These are phyloP conservation scores for Ametastegia equiseti DNA, from an alignment of 2,888 invertebrate species.

Conservation along the genomic window DNA sequence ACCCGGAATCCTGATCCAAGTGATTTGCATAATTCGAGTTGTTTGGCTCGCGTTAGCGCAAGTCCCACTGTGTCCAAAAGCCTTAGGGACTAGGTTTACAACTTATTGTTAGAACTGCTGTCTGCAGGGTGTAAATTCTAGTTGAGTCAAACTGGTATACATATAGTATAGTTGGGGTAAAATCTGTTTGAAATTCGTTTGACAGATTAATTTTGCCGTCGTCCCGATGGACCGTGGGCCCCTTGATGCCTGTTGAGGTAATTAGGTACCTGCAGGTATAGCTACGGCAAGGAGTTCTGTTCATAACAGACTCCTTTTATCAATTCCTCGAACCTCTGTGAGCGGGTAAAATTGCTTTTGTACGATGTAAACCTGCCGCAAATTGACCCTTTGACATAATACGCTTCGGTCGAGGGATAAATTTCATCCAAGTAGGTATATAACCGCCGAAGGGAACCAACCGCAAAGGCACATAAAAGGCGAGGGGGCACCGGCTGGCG, in stretches of 20 bases:
- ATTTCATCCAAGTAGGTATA: slow-evolving; percentile 15
- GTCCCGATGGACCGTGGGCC: not conserved
- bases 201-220: not conserved
- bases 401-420: not conserved
- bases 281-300: not conserved
- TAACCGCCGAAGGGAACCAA: slow-evolving; percentile 15
- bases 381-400: slow-evolving; percentile 40
- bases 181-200: not conserved
- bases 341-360: slow-evolving; percentile 7
- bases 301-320: not conserved
- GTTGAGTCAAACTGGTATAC: not conserved
- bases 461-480: not conserved
- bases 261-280: too few species aligned
- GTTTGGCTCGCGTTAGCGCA: slow-evolving; percentile 7
- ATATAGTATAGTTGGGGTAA: too few species aligned
- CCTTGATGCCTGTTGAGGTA: not conserved
- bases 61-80: not conserved
- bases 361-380: not conserved
- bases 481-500: not conserved
- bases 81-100: not conserved
- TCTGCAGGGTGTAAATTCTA: not conserved
- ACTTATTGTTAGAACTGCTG: not conserved
- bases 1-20: not conserved
- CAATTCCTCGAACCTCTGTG: not conserved
- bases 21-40: slow-evolving; percentile 37